Evolutionary conservation across 2,113 vertebrate species (phyloP), one percentile per base, ranked within the genome.

Genomic region (Elephas maximus): DNA sequence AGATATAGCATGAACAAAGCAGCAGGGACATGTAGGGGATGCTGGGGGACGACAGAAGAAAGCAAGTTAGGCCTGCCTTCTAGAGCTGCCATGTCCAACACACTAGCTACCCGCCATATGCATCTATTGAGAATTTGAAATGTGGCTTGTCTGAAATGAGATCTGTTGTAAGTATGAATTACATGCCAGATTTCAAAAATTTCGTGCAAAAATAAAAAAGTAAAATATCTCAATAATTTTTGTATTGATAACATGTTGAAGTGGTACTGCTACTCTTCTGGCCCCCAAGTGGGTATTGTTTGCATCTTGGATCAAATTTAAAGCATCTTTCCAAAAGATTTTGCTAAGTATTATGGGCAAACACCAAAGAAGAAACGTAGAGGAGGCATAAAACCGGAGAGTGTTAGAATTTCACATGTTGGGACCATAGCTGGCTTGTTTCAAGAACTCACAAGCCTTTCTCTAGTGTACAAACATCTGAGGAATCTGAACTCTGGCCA

Each of bases 261-360:
- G 85, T 85, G 45, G 71, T 71, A 51, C 41, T 33, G 4, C 28
- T 67, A 44, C 33, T 81, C 41, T 77, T 44, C 71, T 88, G 24
- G 26, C 30, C 41, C 69, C 26, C n/a, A 45, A 33, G 48, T 77
- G 21, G 33, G 2, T 79, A 53, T 78, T 69, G 6, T 88, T 82
- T 71, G 71, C 33, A 48, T 79, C 90, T 84, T 74, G 51, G 41
- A 45, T 62, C 60, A 28, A 48, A 7, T 91, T 90, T 81, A 90
- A 67, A 93, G 83, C 76, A 57, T 65, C 74, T 90, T 90, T 77
- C 73, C 30, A n/a, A 81, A 92, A 92, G n/a, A 21, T 81, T 94
- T 84, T 33, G 53, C 51, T 96, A 73, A 82, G 15, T 82, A 26
- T 60, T 85, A 30, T 63, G 28, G 57, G 45, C 92, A 26, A 91